Conservation (phyloP, 2,797 vertebrate genomes). For the Siniperca undulata region DNA sequence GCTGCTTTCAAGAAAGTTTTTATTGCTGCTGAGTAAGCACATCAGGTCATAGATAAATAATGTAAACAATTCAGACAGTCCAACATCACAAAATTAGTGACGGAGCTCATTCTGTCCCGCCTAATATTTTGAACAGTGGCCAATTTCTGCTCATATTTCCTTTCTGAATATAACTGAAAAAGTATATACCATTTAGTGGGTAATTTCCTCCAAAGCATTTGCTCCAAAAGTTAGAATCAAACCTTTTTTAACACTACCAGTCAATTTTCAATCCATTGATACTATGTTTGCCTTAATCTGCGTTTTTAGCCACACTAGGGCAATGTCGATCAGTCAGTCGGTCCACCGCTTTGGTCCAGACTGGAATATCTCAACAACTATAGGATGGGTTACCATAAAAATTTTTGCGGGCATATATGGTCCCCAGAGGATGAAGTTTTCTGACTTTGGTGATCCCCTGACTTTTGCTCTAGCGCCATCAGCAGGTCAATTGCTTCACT, state of each 20-base stretch:
- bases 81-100: neutral
- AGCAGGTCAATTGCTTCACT: neutral
- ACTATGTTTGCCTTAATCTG: neutral
- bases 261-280: neutral
- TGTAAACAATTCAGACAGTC: constrained; percentile 14
- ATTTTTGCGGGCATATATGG: neutral
- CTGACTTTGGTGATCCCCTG: neutral
- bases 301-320: neutral
- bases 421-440: too few relatives aligned
- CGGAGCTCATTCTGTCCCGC: neutral
- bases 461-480: neutral
- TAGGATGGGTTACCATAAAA: neutral
- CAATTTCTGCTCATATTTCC: neutral
- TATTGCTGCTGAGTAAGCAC: constrained; percentile 36
- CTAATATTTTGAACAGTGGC: neutral
- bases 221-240: neutral
- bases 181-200: neutral
- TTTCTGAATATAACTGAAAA: neutral
- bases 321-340: neutral
- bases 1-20: constrained; percentile 14
- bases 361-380: neutral
- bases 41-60: constrained; percentile 2
- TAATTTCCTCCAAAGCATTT: neutral
- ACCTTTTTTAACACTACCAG: neutral
- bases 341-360: neutral